Base-by-base conservation (phyloP, 2,888 invertebrate genomes). In the Diarsia rubi region DNA sequence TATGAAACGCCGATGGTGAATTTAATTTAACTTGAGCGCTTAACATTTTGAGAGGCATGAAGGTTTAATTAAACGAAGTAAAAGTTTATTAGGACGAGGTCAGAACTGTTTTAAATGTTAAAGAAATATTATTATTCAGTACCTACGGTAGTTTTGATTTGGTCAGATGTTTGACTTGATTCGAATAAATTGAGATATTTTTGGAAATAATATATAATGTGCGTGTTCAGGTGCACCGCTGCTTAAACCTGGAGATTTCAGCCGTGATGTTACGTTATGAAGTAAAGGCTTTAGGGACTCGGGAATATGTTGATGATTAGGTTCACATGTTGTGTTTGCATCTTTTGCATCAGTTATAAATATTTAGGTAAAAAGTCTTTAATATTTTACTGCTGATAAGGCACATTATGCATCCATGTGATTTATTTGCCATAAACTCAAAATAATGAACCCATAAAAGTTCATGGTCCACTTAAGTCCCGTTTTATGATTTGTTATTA, bases 11-110 rank as follows among this genome's bases (percentile, higher is more conserved):
- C 82, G 82, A 84, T 87, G 83, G 78, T 86, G 81, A 88, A 89
- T 87, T 90, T 90, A 90, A 91, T 90, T 88, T 89, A 86, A 89
- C 87, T 89, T 86, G 74, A 87, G 86, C 86, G 86, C 88, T 89
- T 88, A 86, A 86, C 86, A 86, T 88, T 90, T 88, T 79, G 81
- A 79, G 88, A 88, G 88, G 88, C 88, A 87, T 89, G 86, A 92
- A 89, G 87, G 86, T 90, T 92, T 91, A 91, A 92, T 92, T 92
- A 91, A 91, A 90, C 88, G 88, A 89, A 84, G 85, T 87, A 86
- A 88, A 91, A 91, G 86, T 91, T 92, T 89, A 89, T 90, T 88
- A 90, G 84, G 88, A 74, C 85, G 84, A 89, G 87, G 88, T 82
- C 86, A 81, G 80, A 78, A 71, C 83, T 80, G 80, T 86, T 88